Conservation (phyloP, 2,113 vertebrate species). For the Ardeotis arabs region DNA sequence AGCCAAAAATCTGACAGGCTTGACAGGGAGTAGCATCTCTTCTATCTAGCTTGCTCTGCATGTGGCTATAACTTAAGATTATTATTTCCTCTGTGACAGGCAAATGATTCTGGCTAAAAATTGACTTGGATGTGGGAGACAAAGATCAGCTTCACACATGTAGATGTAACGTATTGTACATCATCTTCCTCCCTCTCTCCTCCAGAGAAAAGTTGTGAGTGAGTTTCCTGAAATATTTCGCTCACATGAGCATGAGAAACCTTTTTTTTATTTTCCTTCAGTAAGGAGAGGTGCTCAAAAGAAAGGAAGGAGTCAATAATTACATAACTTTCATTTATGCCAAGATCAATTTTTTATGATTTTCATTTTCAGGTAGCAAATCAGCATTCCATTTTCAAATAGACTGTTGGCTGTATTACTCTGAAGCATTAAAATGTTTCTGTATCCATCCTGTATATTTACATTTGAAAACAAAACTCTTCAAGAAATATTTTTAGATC, state of each 20-base stretch:
- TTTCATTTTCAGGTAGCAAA: neutral
- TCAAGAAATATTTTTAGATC: neutral
- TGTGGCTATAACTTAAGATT: conserved; percentile 11
- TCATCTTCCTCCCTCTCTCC: neutral
- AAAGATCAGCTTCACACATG: neutral
- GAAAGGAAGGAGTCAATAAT: neutral
- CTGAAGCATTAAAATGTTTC: neutral
- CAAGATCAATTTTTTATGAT: neutral
- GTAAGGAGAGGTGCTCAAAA: neutral
- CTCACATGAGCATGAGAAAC: neutral
- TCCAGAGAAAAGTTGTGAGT: neutral
- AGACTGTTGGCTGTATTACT: neutral
- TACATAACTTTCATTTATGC: neutral
- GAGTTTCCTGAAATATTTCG: conserved; percentile 23
- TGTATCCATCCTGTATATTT: neutral
- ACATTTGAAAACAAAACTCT: neutral
- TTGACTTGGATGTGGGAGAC: neutral
- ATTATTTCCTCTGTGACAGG: neutral
- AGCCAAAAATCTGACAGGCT: conserved; percentile 41
- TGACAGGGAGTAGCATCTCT: neutral
- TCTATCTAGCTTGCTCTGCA: neutral
- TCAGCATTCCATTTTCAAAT: neutral
- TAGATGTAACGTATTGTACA: neutral
- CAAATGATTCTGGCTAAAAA: conserved; percentile 19
- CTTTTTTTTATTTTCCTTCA: neutral